Conservation (phyloP, 1,140 invertebrate genomes). For the Drosophila quadrilineata region DNA sequence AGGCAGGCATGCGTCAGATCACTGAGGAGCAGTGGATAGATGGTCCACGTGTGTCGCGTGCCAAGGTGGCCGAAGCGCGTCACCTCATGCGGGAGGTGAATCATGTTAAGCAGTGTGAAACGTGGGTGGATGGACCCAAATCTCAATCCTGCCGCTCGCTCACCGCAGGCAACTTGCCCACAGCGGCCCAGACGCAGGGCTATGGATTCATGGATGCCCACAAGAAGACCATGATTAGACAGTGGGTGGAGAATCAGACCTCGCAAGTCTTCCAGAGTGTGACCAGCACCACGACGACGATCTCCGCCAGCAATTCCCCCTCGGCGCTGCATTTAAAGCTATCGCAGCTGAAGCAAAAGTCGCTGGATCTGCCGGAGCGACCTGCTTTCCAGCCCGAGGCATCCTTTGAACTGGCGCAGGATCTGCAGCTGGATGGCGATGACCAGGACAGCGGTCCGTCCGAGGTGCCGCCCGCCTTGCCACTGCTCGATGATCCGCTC, state of each 20-base stretch:
- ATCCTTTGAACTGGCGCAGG: conserved; percentile 20
- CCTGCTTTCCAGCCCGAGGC: conserved; percentile 40
- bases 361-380: conserved; percentile 65
- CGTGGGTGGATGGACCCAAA: conserved; percentile 96
- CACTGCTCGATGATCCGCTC: conserved; percentile 88
- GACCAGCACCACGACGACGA: conserved; percentile 22
- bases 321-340: conserved; percentile 68
- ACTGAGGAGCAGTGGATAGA: conserved; percentile 97
- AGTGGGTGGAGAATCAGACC: conserved; percentile 96
- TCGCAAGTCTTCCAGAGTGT: conserved; percentile 85
- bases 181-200: conserved; percentile 79
- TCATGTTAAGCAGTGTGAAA: conserved; percentile 90
- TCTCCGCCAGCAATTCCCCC: conserved; percentile 60
- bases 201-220: conserved; percentile 95
- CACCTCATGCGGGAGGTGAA: conserved; percentile 89
- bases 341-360: conserved; percentile 76
- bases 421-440: conserved; percentile 79
- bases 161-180: conserved; percentile 71
- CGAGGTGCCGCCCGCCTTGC: conserved; percentile 88
- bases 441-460: conserved; percentile 88
- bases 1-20: conserved; percentile 77
- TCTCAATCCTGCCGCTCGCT: conserved; percentile 68
- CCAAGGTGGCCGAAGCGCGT: conserved; percentile 89
- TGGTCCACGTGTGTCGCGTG: conserved; percentile 93
- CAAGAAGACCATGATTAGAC: conserved; percentile 95